Base-by-base conservation (phyloP, 2,797 vertebrate species). In the Pygocentrus nattereri region DNA sequence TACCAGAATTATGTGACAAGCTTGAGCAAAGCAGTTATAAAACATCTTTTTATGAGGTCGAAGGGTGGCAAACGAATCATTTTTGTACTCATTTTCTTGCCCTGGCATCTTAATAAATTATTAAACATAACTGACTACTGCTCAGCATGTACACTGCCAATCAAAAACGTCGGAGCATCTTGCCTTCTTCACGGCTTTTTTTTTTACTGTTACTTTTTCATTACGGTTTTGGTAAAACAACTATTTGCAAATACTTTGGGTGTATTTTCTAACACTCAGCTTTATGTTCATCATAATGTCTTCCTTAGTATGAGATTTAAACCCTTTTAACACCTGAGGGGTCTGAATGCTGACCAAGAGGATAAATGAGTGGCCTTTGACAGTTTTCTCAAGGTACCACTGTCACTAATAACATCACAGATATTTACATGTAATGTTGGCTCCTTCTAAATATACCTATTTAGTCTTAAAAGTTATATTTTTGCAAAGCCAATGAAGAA, bases 1-100 rank as follows among this genome's bases (percentile, higher is more conserved):
- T n/a, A 54, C 52, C 50, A 54, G 73, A 82, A 82, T 74, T 80
- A 78, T 68, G 23, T 64, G 74, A 84, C 79, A 77, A 71, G 62
- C 27, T 25, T 41, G n/a, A 18, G 47, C 73, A 78, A 67, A 71
- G 38, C 38, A 38, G 61, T 73, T 75, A 58, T 79, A 72, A 78
- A 78, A 6, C 73, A 75, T 74, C 54, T 62, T 65, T 75, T 79
- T 62, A 52, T 65, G 44, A 79, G 61, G 44, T 76, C 56, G 27
- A 61, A 54, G 41, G 47, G 30, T 70, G 68, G 52, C 6, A 71
- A 25, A 62, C 71, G 21, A 61, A 38, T 52, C 23, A 68, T 41
- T 41, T 52, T n/a, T 21, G 25, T 47, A 27, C 44, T 50, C 47
- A 2, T 72, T 54, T 50, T 34, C 19, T n/a, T 73, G 23, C 19